These are phyloP conservation scores for Hemiprocne comata DNA, from an alignment of 2,113 vertebrate species.

Conservation along the genomic window DNA sequence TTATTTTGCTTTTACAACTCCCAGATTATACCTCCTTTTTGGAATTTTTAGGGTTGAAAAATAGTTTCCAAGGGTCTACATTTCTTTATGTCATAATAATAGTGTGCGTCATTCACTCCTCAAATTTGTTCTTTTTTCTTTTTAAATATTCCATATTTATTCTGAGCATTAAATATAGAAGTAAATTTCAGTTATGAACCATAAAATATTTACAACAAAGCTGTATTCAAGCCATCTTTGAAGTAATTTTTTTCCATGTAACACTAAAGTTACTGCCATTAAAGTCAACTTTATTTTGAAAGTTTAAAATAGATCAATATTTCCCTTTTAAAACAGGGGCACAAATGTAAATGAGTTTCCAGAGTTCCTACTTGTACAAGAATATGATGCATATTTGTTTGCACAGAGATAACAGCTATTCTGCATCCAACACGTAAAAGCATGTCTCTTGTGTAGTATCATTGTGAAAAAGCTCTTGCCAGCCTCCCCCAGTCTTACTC, in stretches of 20 bases:
- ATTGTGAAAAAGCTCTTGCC: background rate
- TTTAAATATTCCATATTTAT: slow-evolving; percentile 6
- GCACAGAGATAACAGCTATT: background rate
- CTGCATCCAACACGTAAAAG: background rate
- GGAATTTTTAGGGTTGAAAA: slow-evolving; percentile 55
- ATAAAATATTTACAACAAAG: slow-evolving; percentile 19
- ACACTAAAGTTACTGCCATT: background rate
- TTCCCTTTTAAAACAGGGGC: background rate
- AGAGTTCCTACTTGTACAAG: background rate
- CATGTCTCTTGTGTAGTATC: background rate
- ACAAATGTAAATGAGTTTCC: slow-evolving; percentile 4
- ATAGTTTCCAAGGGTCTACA: slow-evolving; percentile 11
- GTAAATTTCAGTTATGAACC: background rate
- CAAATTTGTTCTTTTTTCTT: background rate
- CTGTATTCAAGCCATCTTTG: background rate
- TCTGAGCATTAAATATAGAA: slow-evolving; percentile 19
- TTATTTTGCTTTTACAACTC: slow-evolving; percentile 58
- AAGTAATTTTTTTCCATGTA: background rate
- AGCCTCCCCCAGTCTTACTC: background rate
- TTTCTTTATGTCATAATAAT: background rate
- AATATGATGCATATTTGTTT: background rate
- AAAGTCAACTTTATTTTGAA: slow-evolving; percentile 33
- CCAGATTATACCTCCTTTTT: background rate
- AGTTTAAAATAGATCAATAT: slow-evolving; percentile 14
- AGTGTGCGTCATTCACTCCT: background rate